These are phyloP conservation scores for Oenanthe oenanthe DNA, from an alignment of 2,113 vertebrate species.

Conservation along the genomic window DNA sequence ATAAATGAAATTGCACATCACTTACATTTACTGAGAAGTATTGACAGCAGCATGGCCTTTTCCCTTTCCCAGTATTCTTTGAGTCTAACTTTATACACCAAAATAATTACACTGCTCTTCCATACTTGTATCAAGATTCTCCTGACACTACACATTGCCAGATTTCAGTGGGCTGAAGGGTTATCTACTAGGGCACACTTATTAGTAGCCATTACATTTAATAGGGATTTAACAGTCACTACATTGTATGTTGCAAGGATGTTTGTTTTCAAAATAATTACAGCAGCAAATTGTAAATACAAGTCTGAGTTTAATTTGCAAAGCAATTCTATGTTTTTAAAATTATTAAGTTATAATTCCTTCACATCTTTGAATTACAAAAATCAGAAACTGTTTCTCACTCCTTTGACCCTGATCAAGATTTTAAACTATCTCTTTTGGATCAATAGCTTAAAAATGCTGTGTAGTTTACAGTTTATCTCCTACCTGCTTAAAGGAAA, in stretches of 20 bases:
- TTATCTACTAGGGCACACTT: neutral
- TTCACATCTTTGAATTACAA: neutral
- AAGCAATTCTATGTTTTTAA: neutral
- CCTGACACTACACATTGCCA: neutral
- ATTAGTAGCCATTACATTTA: neutral
- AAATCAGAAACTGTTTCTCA: neutral
- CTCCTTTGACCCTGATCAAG: neutral
- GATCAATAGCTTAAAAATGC: neutral
- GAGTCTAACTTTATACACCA: neutral
- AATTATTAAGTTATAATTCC: neutral
- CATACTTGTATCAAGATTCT: neutral
- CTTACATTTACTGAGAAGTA: neutral
- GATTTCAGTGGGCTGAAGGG: neutral
- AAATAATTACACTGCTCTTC: neutral
- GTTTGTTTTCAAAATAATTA: neutral
- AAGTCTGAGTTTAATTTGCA: neutral
- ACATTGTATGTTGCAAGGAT: neutral
- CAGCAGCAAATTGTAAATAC: neutral
- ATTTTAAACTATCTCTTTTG: neutral
- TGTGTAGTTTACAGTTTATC: neutral
- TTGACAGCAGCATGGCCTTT: neutral
- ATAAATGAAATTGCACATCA: neutral
- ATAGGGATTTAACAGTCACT: neutral
- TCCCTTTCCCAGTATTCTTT: neutral
- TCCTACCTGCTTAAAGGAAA: neutral